These are phyloP conservation scores for Hyles lineata DNA, from an alignment of 2,888 invertebrate genomes.

Conservation along the genomic window DNA sequence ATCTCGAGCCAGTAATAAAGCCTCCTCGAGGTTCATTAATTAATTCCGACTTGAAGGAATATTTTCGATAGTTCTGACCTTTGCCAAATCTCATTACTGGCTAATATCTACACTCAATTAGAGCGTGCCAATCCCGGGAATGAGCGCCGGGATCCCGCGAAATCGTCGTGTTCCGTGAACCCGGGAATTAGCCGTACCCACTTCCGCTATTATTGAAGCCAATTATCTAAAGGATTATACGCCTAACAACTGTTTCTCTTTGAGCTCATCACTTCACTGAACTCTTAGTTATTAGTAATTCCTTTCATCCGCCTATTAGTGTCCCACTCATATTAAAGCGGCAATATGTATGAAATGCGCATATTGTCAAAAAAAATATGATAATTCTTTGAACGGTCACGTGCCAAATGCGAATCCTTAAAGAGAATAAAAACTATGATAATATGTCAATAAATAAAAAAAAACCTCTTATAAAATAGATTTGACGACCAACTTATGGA, in stretches of 20 bases:
- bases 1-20: not conserved
- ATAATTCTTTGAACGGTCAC: no score
- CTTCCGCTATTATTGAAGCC: not conserved
- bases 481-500: no score
- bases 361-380: no score
- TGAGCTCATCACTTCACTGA: not conserved
- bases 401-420: no score
- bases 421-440: no score
- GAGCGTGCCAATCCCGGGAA: slow-evolving; percentile 9
- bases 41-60: slow-evolving; percentile 10
- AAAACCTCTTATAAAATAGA: no score
- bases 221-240: not conserved
- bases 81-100: slow-evolving; percentile 18
- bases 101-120: slow-evolving; percentile 17
- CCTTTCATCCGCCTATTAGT: no score
- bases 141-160: slow-evolving; percentile 7
- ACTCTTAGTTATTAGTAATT: not conserved
- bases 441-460: no score
- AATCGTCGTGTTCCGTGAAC: slow-evolving; percentile 15
- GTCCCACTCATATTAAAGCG: no score
- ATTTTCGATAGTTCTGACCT: slow-evolving; percentile 20
- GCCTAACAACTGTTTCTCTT: not conserved
- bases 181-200: not conserved
- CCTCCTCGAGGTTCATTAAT: slow-evolving; percentile 7
- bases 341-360: no score